These are phyloP conservation scores for Lethenteron camtschaticum DNA, from an alignment of 2,113 vertebrate genomes.

Conservation along the genomic window DNA sequence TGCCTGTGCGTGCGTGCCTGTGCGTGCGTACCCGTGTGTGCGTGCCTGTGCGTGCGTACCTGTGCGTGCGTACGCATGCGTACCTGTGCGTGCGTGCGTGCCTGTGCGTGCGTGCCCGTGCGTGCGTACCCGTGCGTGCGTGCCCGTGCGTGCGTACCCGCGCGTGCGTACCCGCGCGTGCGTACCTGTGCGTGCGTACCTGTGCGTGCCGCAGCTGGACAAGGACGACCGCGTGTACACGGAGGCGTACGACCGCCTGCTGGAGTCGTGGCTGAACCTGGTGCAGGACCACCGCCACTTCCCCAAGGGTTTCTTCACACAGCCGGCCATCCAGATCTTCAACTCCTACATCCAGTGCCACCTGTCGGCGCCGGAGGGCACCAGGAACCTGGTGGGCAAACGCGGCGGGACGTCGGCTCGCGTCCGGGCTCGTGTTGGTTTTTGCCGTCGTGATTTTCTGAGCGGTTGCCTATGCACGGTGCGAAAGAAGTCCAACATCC, in stretches of 20 bases:
- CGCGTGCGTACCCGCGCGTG: too few species aligned
- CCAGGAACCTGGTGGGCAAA: conserved; percentile 75
- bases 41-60: neutral
- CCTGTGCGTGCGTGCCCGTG: neutral
- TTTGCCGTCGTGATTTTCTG: too few species aligned
- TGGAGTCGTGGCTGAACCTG: conserved; percentile 88
- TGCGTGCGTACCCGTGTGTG: neutral
- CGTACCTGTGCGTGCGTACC: neutral
- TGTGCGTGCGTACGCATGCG: too few species aligned
- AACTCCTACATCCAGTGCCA: conserved; percentile 98
- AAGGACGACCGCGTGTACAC: conserved; percentile 99
- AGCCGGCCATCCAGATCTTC: conserved; percentile 92
- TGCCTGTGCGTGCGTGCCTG: too few species aligned
- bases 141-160: neutral
- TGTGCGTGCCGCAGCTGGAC: conserved; percentile 38
- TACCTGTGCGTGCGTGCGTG: neutral
- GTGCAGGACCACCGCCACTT: conserved; percentile 94
- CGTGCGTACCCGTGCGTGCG: neutral
- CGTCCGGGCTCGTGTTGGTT: too few species aligned
- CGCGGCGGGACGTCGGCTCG: too few species aligned
- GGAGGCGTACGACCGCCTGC: conserved; percentile 87
- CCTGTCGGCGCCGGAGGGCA: conserved; percentile 81
- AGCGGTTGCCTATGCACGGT: too few species aligned
- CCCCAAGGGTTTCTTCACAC: conserved; percentile 79
- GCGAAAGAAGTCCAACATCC: too few species aligned